Evolutionary conservation across 2,888 invertebrate genomes (phyloP), one percentile per base, ranked within the genome.

Genomic region (Platerodrilus igneus): DNA sequence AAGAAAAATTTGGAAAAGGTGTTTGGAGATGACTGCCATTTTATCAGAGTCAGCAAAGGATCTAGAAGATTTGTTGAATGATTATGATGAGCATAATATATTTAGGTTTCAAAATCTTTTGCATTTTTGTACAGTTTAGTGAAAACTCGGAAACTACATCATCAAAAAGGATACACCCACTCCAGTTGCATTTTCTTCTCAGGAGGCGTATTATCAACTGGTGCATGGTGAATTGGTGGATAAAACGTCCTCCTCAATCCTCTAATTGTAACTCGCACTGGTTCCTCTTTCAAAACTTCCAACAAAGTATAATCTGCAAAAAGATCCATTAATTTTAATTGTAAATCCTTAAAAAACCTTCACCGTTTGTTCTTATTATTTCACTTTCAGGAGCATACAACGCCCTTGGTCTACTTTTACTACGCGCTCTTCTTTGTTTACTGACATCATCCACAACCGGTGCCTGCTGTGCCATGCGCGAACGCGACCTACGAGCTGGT

Each of bases 111-210:
- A n/a, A n/a, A n/a, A n/a, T n/a, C n/a, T n/a, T n/a, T n/a, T n/a
- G n/a, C n/a, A n/a, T n/a, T n/a, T n/a, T n/a, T n/a, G n/a, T n/a
- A n/a, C n/a, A n/a, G n/a, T n/a, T n/a, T n/a, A n/a, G n/a, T n/a
- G n/a, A n/a, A n/a, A n/a, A n/a, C n/a, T n/a, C n/a, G n/a, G n/a
- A n/a, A n/a, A n/a, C n/a, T n/a, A n/a, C n/a, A n/a, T n/a, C n/a
- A n/a, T n/a, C n/a, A n/a, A n/a, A n/a, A n/a, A 79, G 78, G 79
- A 80, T 83, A 90, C 84, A 93, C 93, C 94, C 95, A 95, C 60
- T 93, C 92, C 1, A 95, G 74, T 46, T 85, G 81, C 48, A 94
- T 72, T 60, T 89, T 86, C 69, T 91, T 89, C 28, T 89, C 86
- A 0, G 94, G 94, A 0, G 89, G 89, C 3, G 84, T 72, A 64